Conservation (phyloP, 2,797 vertebrate species). For the Apogon hyalosoma region DNA sequence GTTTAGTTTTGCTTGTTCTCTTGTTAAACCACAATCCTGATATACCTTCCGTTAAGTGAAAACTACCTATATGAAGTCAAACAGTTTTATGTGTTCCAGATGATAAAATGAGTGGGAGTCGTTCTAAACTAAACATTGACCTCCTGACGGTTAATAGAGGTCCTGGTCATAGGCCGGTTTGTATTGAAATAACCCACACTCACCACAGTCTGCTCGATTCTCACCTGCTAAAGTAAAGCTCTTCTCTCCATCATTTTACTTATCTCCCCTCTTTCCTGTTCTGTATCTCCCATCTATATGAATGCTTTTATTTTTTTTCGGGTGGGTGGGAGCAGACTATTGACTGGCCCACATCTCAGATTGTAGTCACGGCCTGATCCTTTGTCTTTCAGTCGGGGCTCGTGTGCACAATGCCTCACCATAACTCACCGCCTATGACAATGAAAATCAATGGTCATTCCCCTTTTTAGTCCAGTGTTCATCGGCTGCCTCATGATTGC, state of each 20-base stretch:
- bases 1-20: no score
- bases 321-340: constrained; percentile 39
- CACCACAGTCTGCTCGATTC: constrained; percentile 1
- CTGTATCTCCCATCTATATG: constrained; percentile 22
- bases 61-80: no score
- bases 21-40: no score
- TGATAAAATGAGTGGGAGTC: constrained; percentile 1
- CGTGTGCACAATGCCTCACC: constrained; percentile 53
- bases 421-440: constrained; percentile 58
- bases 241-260: neutral
- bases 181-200: constrained; percentile 22
- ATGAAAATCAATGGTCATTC: constrained; percentile 74
- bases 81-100: no score
- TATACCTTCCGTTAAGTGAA: no score
- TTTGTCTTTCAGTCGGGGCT: constrained; percentile 72
- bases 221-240: neutral
- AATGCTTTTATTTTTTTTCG: constrained; percentile 39
- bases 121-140: neutral
- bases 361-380: constrained; percentile 46
- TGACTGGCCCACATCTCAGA: constrained; percentile 69
- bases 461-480: constrained; percentile 63
- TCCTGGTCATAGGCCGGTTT: constrained; percentile 15
- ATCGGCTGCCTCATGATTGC: constrained; percentile 68
- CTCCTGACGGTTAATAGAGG: constrained; percentile 14
- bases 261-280: constrained; percentile 2